Conservation (phyloP, 2,888 invertebrate genomes). For the Yponomeuta malinellus region DNA sequence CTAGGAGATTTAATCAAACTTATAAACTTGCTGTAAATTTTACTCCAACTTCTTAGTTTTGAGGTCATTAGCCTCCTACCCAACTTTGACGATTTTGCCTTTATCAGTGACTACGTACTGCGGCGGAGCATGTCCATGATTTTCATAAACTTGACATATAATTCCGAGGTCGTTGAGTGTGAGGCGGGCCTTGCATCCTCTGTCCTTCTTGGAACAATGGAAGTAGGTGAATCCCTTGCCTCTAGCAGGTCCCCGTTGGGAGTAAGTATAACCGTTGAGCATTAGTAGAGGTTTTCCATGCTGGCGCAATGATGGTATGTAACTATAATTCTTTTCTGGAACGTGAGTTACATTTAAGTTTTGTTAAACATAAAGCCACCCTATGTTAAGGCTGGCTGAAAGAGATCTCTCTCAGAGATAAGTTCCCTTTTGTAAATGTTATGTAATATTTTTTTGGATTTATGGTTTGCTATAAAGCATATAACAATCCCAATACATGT, state of each 20-base stretch:
- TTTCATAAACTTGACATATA: slow-evolving; percentile 16
- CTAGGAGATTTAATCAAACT: too few relatives aligned
- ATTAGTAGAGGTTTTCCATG: slow-evolving; percentile 24
- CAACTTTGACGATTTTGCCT: neutral
- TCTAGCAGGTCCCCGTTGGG: slow-evolving; percentile 24
- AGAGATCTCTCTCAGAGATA: too few relatives aligned
- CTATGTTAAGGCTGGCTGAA: too few relatives aligned
- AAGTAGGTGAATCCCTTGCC: neutral
- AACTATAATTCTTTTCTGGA: neutral
- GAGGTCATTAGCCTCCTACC: neutral
- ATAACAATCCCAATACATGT: too few relatives aligned
- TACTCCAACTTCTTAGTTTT: too few relatives aligned
- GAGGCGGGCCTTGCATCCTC: slow-evolving; percentile 16
- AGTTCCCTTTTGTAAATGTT: too few relatives aligned
- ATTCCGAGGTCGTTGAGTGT: slow-evolving; percentile 21
- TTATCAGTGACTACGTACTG: neutral
- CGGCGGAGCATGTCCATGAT: slow-evolving; percentile 21
- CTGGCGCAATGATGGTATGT: neutral
- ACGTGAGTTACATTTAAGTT: neutral
- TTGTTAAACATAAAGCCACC: too few relatives aligned
- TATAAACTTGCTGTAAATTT: too few relatives aligned
- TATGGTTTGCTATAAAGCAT: too few relatives aligned
- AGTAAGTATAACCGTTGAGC: slow-evolving; percentile 35
- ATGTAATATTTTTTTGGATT: too few relatives aligned
- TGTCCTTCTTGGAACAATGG: slow-evolving; percentile 24